Evolutionary conservation across 2,797 vertebrate species (phyloP).

Genomic region (Paguma larvata): DNA sequence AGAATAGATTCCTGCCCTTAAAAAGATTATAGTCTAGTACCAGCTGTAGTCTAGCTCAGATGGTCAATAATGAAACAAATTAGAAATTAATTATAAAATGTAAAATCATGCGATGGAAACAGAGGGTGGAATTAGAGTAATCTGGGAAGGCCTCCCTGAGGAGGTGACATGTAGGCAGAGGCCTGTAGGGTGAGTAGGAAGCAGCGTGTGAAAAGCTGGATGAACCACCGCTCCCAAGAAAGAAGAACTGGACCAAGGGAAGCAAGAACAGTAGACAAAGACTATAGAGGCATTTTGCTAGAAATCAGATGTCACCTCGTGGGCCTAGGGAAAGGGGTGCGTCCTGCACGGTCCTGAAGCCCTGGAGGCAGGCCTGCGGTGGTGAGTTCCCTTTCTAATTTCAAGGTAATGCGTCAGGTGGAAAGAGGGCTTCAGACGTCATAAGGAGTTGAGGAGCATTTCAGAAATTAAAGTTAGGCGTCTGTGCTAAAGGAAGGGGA

Average conservation of each 20-base stretch:
- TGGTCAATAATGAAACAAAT: neutral
- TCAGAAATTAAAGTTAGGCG: neutral
- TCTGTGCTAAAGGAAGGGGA: neutral
- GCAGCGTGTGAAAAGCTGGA: neutral
- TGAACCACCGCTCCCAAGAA: neutral
- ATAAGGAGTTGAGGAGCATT: neutral
- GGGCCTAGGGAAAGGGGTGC: neutral
- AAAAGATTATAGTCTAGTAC: neutral
- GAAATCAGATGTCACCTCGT: neutral
- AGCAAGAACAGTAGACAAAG: neutral
- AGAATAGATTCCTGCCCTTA: neutral
- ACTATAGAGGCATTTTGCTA: neutral
- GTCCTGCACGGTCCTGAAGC: neutral
- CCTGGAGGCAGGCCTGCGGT: neutral
- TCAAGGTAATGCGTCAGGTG: neutral
- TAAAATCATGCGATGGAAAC: neutral
- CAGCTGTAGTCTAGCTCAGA: neutral
- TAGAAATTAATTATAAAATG: constrained; percentile 1
- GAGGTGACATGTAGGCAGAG: neutral
- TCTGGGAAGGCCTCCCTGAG: neutral
- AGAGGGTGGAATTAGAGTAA: neutral
- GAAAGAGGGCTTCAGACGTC: neutral
- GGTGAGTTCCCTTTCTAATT: neutral
- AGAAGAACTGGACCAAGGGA: neutral
- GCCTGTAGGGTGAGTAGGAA: neutral